These are phyloP conservation scores for Eubucco bourcierii DNA, from an alignment of 2,113 vertebrate species.

Conservation along the genomic window DNA sequence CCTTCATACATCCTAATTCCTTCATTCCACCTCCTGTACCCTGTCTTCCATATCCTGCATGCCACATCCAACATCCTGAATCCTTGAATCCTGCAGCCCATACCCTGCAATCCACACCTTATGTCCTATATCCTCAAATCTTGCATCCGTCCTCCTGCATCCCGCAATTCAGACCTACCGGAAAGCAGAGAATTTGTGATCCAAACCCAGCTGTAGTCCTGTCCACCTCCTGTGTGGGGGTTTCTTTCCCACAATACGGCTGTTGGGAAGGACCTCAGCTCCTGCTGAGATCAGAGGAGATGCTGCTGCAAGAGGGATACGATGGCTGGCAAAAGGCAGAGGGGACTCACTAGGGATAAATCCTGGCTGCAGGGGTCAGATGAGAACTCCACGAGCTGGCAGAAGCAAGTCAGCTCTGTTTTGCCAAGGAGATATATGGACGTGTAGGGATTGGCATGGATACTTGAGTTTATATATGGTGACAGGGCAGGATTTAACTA, in stretches of 20 bases:
- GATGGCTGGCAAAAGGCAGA: not conserved
- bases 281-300: rapidly evolving
- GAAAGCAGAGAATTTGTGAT: not conserved
- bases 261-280: not conserved
- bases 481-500: rapidly evolving
- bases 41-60: not conserved
- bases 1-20: not conserved
- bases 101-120: not conserved
- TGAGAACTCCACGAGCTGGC: rapidly evolving
- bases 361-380: not conserved
- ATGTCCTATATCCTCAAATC: not conserved
- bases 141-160: not conserved
- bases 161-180: not conserved
- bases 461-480: not conserved
- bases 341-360: not conserved
- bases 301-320: rapidly evolving
- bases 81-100: not conserved
- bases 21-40: not conserved
- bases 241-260: rapidly evolving
- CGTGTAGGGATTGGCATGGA: no score
- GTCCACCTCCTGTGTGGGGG: rapidly evolving
- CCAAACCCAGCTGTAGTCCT: not conserved
- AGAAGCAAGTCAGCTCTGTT: not conserved
- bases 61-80: not conserved
- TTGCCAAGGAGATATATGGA: not conserved